These are phyloP conservation scores for Masnerella sp. DNA, from an alignment of 2,888 invertebrate genomes.

Conservation along the genomic window DNA sequence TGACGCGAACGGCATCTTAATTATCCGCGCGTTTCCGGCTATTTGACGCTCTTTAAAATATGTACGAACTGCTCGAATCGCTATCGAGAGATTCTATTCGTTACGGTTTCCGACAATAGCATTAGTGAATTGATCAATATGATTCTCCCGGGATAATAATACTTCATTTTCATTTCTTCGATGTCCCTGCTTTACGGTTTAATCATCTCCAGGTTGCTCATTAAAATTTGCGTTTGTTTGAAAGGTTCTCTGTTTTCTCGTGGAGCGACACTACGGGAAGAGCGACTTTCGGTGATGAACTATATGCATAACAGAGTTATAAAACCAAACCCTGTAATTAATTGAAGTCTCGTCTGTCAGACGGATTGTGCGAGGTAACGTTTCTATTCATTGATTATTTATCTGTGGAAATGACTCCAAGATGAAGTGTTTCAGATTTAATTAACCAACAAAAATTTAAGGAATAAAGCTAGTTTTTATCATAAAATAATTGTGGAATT, in stretches of 20 bases:
- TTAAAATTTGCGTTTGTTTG: too few relatives aligned
- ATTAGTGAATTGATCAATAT: too few relatives aligned
- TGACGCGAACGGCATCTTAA: neutral
- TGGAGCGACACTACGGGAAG: neutral
- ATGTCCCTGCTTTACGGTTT: too few relatives aligned
- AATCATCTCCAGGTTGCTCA: too few relatives aligned
- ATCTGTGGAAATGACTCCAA: slow-evolving; percentile 8
- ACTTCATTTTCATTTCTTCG: too few relatives aligned
- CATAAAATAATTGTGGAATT: too few relatives aligned
- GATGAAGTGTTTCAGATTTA: slow-evolving; percentile 11
- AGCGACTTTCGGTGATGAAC: neutral
- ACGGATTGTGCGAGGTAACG: slow-evolving; percentile 25
- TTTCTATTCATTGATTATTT: slow-evolving; percentile 33
- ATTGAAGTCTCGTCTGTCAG: slow-evolving; percentile 13
- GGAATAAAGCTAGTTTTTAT: neutral
- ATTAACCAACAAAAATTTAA: slow-evolving; percentile 10
- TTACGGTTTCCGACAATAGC: too few relatives aligned
- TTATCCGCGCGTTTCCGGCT: too few relatives aligned
- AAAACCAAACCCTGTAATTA: slow-evolving; percentile 15
- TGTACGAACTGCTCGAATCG: too few relatives aligned
- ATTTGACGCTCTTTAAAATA: too few relatives aligned
- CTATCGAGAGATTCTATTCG: too few relatives aligned
- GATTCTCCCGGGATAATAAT: too few relatives aligned
- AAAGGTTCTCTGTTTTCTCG: neutral
- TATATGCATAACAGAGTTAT: slow-evolving; percentile 10